These are phyloP conservation scores for Oreochromis mossambicus DNA, from an alignment of 2,797 vertebrate genomes.

Conservation along the genomic window DNA sequence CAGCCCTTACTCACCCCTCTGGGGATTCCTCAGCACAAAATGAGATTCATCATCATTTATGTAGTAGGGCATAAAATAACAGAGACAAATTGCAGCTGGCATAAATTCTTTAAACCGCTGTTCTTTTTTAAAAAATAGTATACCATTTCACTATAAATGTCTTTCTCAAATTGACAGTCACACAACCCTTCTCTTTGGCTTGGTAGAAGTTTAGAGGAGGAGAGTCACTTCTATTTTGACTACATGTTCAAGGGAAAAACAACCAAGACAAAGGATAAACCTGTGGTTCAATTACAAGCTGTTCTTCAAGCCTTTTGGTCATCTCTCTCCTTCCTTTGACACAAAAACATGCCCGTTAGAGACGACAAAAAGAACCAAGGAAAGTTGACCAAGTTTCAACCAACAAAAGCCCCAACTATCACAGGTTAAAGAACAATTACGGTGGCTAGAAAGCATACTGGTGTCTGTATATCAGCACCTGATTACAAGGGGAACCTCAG, in stretches of 20 bases:
- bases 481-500: slow-evolving; percentile 19
- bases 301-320: slow-evolving; percentile 33
- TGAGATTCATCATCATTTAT: slow-evolving; percentile 79
- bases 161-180: slow-evolving; percentile 58
- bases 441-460: background rate
- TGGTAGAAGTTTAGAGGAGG: slow-evolving; percentile 64
- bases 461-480: slow-evolving; percentile 9
- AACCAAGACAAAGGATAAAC: slow-evolving; percentile 24
- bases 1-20: slow-evolving; percentile 49
- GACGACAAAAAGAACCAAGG: slow-evolving; percentile 32
- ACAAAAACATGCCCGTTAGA: slow-evolving; percentile 7
- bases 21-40: slow-evolving; percentile 68
- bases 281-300: slow-evolving; percentile 32
- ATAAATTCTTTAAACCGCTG: slow-evolving; percentile 62
- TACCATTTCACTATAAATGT: slow-evolving; percentile 59
- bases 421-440: slow-evolving; percentile 14
- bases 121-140: slow-evolving; percentile 51
- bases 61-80: slow-evolving; percentile 65
- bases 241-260: slow-evolving; percentile 17
- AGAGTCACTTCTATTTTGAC: slow-evolving; percentile 52
- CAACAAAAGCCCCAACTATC: slow-evolving; percentile 34
- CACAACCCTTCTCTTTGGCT: slow-evolving; percentile 76
- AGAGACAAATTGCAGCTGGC: slow-evolving; percentile 67
- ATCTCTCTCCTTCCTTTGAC: slow-evolving; percentile 10
- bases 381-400: slow-evolving; percentile 24